phyloP scores from a whole-genome alignment of 2,113 vertebrate species.

The Nothocercus nigrocapillus region DNA sequence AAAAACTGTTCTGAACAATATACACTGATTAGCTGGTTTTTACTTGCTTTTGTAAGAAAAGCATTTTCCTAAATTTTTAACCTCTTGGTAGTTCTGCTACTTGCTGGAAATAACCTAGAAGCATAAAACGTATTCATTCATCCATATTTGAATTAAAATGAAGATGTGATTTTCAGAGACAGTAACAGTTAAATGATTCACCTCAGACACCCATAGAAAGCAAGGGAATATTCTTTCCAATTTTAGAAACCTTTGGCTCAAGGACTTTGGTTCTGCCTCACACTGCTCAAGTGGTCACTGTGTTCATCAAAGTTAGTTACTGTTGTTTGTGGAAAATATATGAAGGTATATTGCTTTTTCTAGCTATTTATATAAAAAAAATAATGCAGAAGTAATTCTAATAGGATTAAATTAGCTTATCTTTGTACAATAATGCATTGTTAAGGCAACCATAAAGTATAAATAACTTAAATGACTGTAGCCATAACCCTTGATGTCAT shows the following conservation, averaged over 20 bases:
- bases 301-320: background rate
- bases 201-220: constrained; percentile 18
- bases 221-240: background rate
- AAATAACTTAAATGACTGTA: background rate
- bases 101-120: background rate
- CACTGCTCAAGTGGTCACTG: background rate
- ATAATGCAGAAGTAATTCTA: background rate
- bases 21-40: background rate
- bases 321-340: background rate
- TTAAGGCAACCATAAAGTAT: background rate
- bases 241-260: background rate
- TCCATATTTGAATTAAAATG: constrained; percentile 63
- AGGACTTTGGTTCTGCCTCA: background rate
- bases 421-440: background rate
- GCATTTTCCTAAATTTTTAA: constrained; percentile 4
- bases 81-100: background rate
- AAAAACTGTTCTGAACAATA: constrained; percentile 18
- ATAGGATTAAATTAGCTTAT: background rate
- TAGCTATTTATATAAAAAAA: background rate
- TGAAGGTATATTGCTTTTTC: background rate
- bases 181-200: constrained; percentile 51
- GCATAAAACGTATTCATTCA: constrained; percentile 37
- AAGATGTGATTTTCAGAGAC: constrained; percentile 43
- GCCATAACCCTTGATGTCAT: background rate
- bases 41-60: background rate